Evolutionary conservation across 2,113 vertebrate species (phyloP).

Genomic region (Sinosuthora webbiana): DNA sequence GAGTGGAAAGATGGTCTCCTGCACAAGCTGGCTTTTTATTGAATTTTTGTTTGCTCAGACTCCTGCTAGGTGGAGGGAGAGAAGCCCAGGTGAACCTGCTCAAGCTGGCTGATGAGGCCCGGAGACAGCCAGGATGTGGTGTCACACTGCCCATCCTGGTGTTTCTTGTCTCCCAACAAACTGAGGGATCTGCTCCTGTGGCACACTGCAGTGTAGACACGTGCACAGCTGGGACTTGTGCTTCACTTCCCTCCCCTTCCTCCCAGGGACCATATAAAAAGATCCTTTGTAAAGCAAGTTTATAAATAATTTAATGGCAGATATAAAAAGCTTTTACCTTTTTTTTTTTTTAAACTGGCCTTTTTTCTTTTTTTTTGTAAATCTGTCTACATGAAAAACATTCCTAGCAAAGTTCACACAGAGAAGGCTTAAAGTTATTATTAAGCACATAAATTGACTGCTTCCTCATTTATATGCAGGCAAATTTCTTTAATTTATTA

Average conservation of each 20-base stretch:
- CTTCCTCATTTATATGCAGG: conserved; percentile 63
- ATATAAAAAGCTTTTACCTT: conserved; percentile 10
- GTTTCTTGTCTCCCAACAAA: background rate
- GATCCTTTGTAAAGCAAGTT: conserved; percentile 18
- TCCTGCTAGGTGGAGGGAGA: background rate
- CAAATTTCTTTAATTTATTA: conserved; percentile 69
- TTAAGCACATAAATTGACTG: conserved; percentile 61
- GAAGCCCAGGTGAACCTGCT: background rate
- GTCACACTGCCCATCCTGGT: background rate
- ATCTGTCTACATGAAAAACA: conserved; percentile 63
- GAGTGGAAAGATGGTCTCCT: background rate
- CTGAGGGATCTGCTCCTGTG: background rate
- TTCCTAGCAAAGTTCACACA: conserved; percentile 31
- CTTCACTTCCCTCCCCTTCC: background rate
- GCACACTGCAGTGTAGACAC: background rate
- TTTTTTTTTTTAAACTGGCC: background rate
- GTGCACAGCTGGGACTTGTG: background rate
- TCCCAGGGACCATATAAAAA: background rate
- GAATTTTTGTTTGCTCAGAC: background rate
- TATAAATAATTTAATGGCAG: conserved; percentile 49
- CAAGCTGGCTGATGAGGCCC: rapidly evolving
- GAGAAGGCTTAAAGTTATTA: conserved; percentile 57
- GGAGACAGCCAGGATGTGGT: background rate
- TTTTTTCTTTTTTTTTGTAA: background rate
- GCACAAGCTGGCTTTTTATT: background rate